Conservation (phyloP, 2,888 invertebrate genomes). For the Parnassius mnemosyne region DNA sequence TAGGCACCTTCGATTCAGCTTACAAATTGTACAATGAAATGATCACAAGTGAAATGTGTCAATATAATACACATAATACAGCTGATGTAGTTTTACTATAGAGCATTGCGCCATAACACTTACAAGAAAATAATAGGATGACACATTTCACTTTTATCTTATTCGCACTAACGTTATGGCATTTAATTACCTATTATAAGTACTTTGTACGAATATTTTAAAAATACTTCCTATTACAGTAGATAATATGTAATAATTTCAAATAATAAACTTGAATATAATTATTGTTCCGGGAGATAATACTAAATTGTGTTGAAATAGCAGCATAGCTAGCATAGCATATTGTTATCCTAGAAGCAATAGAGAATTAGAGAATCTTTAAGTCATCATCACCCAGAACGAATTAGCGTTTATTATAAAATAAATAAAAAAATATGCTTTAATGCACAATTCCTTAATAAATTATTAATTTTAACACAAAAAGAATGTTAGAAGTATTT, state of each 20-base stretch:
- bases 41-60: constrained; percentile 42
- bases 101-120: too few relatives aligned
- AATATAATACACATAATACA: constrained; percentile 14
- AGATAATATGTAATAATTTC: not conserved
- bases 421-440: too few relatives aligned
- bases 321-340: too few relatives aligned
- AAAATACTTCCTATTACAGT: not conserved
- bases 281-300: constrained; percentile 26
- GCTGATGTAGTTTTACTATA: too few relatives aligned
- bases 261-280: constrained; percentile 7
- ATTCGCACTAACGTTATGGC: constrained; percentile 26
- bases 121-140: not conserved
- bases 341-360: too few relatives aligned
- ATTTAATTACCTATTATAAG: constrained; percentile 31
- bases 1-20: constrained; percentile 76
- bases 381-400: too few relatives aligned
- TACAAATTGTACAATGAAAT: constrained; percentile 33
- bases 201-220: constrained; percentile 36
- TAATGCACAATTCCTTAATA: too few relatives aligned
- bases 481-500: too few relatives aligned
- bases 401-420: too few relatives aligned
- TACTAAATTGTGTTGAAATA: not conserved
- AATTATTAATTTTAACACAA: too few relatives aligned
- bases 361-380: too few relatives aligned
- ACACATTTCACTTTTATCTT: constrained; percentile 28